A percentile compares a stretch with the other conserved stretches of the same genome.
These are phyloP conservation scores for Drymodes brunneopygia DNA, from an alignment of 2,113 vertebrate genomes.

Conservation along the genomic window DNA sequence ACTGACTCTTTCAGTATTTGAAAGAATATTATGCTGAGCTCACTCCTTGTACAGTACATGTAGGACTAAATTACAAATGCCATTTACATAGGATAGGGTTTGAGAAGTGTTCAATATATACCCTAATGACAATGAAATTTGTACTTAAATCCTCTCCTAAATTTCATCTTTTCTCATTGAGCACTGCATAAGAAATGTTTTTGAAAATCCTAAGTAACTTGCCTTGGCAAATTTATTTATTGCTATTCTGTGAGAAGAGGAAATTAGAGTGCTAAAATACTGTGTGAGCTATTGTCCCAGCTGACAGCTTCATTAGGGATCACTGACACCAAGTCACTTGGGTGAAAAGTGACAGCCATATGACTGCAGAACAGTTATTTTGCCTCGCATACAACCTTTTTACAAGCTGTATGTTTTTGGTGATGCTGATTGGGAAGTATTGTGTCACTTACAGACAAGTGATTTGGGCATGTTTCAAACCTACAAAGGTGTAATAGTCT, in stretches of 20 bases:
- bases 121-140: background rate
- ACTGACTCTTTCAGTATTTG: background rate
- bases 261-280: background rate
- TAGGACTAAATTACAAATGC: background rate
- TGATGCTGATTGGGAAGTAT: background rate
- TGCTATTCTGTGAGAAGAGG: background rate
- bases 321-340: background rate
- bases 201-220: background rate
- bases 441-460: background rate
- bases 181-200: background rate
- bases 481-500: background rate
- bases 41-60: background rate
- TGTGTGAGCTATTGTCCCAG: background rate
- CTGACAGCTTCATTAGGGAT: background rate
- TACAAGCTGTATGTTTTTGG: background rate
- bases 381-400: background rate
- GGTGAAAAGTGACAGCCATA: background rate
- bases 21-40: background rate
- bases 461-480: background rate
- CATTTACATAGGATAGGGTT: background rate
- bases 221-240: background rate
- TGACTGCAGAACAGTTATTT: background rate
- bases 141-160: background rate
- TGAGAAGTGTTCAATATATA: background rate
- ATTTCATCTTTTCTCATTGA: background rate